Evolutionary conservation across 2,797 vertebrate species (phyloP).

Genomic region (Halcyon badia): DNA sequence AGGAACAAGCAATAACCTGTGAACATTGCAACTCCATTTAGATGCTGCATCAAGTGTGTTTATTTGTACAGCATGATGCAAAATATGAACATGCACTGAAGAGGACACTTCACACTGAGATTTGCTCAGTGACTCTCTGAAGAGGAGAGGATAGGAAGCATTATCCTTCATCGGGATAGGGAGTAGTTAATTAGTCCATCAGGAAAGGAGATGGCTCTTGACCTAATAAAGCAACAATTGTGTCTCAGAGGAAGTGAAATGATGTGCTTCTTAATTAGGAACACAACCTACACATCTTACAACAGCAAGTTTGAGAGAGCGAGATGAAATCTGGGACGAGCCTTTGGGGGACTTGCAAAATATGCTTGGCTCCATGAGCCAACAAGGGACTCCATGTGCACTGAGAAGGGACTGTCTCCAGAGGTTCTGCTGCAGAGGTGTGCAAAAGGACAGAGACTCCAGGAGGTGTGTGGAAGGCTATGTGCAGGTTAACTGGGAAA

Average conservation of each 20-base stretch:
- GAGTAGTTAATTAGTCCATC: neutral
- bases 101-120: neutral
- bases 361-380: neutral
- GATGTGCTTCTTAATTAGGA: neutral
- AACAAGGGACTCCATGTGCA: neutral
- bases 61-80: neutral
- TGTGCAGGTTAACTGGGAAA: accelerated
- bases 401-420: neutral
- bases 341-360: neutral
- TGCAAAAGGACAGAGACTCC: neutral
- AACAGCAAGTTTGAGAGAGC: neutral
- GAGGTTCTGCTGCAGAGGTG: neutral
- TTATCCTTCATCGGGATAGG: neutral
- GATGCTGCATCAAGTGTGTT: neutral
- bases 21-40: neutral
- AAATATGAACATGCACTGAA: neutral
- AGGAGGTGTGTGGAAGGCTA: neutral
- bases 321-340: neutral
- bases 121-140: accelerated
- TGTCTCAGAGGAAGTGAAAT: neutral
- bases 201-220: neutral
- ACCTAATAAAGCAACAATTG: neutral
- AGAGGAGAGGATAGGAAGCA: neutral
- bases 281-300: neutral
- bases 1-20: neutral